Evolutionary conservation across 64 coral and sea anemone genomes (phyloP), one percentile per base, ranked within the genome.

Genomic region (Orbicella faveolata): DNA sequence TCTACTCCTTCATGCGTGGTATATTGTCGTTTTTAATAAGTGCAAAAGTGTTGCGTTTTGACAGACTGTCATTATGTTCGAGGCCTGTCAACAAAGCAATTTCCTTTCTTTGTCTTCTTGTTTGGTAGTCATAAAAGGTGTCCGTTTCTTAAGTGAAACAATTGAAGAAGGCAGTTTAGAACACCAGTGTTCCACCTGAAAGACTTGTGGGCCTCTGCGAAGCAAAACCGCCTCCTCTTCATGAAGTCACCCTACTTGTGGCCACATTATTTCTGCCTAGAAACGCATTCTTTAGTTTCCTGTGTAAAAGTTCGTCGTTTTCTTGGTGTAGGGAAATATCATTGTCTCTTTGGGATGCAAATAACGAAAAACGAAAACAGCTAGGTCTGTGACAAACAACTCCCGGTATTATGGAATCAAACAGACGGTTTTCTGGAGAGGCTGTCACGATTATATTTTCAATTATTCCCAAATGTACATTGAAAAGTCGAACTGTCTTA

Each of bases 131-230:
- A 41, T 64, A 30, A 79, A 79, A 68, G 61, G 63, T 81, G 79
- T 63, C 59, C 54, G 55, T 81, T 81, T 81, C 79, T 35, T 36
- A 81, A 81, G 52, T 36, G 77, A 79, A 81, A 55, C 57, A 63
- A 81, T 17, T 26, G 30, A 81, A 9, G 2, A 20, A 63, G 25
- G 59, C 57, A 19, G 57, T 23, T 59, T 33, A 79, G 20, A 79
- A 79, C 25, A 36, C 57, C 33, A 36, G 57, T n/a, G 14, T 34
- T 36, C 79, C 79, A 81, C 52, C 79, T 63, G 57, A 55, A 63
- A 18, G 30, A 15, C 25, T 70, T 36, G n/a, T 62, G 30, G 13
- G 30, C 3, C 17, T 2, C 57, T 48, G 37, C 52, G 59, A 19
- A 61, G 25, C 55, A 70, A 70, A 23, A 70, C 67, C 67, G 67